Evolutionary conservation across 2,888 invertebrate species (phyloP).

Genomic region (Mechanitis mazaeus): DNA sequence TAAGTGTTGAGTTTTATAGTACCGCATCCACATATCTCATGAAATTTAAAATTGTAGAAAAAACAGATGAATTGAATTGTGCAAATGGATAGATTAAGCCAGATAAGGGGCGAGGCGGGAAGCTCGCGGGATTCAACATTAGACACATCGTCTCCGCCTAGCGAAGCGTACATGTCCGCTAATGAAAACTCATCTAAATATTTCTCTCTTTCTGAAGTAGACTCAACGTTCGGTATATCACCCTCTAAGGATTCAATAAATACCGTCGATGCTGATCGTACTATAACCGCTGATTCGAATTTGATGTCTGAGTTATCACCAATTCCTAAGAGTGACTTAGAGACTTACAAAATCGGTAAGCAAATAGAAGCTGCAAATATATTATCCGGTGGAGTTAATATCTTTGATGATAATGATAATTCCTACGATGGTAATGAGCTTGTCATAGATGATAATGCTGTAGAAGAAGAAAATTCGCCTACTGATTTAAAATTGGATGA

Average conservation of each 20-base stretch:
- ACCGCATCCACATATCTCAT: slow-evolving; percentile 26
- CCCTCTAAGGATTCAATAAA: slow-evolving; percentile 52
- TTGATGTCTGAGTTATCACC: slow-evolving; percentile 59
- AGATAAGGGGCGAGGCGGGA: slow-evolving; percentile 61
- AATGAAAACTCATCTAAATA: slow-evolving; percentile 66
- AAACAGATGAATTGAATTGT: slow-evolving; percentile 72
- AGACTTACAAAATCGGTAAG: slow-evolving; percentile 62
- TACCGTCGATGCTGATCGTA: slow-evolving; percentile 42
- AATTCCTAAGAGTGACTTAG: slow-evolving; percentile 54
- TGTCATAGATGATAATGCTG: slow-evolving; percentile 68
- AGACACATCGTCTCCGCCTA: slow-evolving; percentile 57
- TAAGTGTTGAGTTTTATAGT: slow-evolving; percentile 34
- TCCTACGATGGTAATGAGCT: slow-evolving; percentile 70
- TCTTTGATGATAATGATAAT: slow-evolving; percentile 73
- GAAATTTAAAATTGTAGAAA: slow-evolving; percentile 36
- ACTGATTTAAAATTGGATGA: slow-evolving; percentile 40
- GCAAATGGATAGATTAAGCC: slow-evolving; percentile 71
- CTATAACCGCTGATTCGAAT: slow-evolving; percentile 41
- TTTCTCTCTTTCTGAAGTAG: slow-evolving; percentile 65
- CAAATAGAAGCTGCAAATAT: slow-evolving; percentile 71
- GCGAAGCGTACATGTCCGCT: slow-evolving; percentile 64
- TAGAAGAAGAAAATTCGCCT: slow-evolving; percentile 51
- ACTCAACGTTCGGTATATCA: slow-evolving; percentile 57
- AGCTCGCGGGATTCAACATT: slow-evolving; percentile 59
- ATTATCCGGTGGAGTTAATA: slow-evolving; percentile 67